phyloP scores from a whole-genome alignment of 2,888 invertebrate genomes.

The Spicauda simplicius region DNA sequence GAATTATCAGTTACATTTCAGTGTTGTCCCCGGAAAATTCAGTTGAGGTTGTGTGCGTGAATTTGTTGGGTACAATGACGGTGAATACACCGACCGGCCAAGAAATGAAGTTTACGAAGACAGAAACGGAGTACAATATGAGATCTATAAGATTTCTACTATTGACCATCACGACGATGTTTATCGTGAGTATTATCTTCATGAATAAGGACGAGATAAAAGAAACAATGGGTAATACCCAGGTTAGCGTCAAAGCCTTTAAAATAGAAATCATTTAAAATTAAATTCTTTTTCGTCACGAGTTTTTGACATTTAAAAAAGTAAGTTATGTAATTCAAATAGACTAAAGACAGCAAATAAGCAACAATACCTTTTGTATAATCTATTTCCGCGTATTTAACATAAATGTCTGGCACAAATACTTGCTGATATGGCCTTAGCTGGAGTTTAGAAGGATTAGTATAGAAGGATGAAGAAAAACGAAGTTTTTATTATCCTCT shows the following conservation, averaged over 20 bases:
- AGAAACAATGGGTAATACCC: not conserved
- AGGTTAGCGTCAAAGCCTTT: not conserved
- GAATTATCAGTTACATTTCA: slow-evolving; percentile 39
- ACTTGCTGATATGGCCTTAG: no score
- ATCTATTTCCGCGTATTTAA: no score
- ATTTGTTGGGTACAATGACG: slow-evolving; percentile 44
- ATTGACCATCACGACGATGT: slow-evolving; percentile 76
- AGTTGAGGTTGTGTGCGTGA: slow-evolving; percentile 17
- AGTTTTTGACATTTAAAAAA: no score
- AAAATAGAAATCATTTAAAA: no score
- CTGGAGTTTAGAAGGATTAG: no score
- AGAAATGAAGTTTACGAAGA: slow-evolving; percentile 67
- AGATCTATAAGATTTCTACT: slow-evolving; percentile 76
- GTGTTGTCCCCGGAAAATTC: slow-evolving; percentile 31
- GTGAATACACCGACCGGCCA: slow-evolving; percentile 47
- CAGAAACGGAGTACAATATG: slow-evolving; percentile 76
- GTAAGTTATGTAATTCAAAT: no score
- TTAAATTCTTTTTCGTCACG: no score
- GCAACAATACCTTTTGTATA: no score
- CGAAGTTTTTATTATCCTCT: no score
- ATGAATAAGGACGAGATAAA: slow-evolving; percentile 3
- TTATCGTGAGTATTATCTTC: slow-evolving; percentile 65
- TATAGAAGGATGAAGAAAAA: no score
- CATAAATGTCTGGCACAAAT: no score
- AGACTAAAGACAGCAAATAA: no score